These are phyloP conservation scores for Sisyra nigra DNA, from an alignment of 2,888 invertebrate species.

Conservation along the genomic window DNA sequence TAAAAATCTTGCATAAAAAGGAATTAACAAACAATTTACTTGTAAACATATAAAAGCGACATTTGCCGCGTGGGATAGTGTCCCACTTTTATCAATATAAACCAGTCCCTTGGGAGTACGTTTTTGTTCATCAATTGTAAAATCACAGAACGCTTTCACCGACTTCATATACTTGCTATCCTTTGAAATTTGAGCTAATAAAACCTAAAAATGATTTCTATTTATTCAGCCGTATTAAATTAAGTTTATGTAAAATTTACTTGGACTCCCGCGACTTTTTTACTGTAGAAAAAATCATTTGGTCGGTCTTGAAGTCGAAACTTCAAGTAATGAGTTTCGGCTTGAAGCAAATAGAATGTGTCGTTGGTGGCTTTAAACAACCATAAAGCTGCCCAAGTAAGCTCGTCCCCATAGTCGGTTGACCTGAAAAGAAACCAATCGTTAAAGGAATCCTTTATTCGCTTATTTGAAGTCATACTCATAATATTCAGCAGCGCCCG, in stretches of 20 bases:
- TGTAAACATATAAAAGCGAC: slow-evolving; percentile 35
- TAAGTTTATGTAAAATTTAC: no score
- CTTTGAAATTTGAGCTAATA: slow-evolving; percentile 30
- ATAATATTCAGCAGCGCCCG: slow-evolving; percentile 31
- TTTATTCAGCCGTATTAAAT: no score
- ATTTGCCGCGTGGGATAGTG: slow-evolving; percentile 36
- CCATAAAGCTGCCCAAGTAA: slow-evolving; percentile 40
- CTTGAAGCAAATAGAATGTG: slow-evolving; percentile 28
- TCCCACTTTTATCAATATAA: slow-evolving; percentile 35
- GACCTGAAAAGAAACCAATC: slow-evolving; percentile 23
- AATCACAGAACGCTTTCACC: slow-evolving; percentile 32
- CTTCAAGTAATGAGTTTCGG: slow-evolving; percentile 29
- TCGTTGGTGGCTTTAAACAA: slow-evolving; percentile 34
- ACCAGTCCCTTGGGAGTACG: slow-evolving; percentile 34
- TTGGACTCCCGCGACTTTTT: slow-evolving; percentile 37
- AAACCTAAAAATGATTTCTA: slow-evolving; percentile 20
- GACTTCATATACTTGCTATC: slow-evolving; percentile 26
- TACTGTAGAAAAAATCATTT: slow-evolving; percentile 35
- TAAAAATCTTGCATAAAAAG: background rate
- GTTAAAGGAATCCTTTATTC: background rate
- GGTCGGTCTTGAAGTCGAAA: slow-evolving; percentile 31
- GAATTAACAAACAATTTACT: slow-evolving; percentile 18
- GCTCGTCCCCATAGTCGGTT: slow-evolving; percentile 35
- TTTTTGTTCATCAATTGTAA: slow-evolving; percentile 27
- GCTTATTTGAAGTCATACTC: slow-evolving; percentile 21